Base-by-base conservation (phyloP, 2,888 invertebrate genomes). In the Spicauda simplicius region DNA sequence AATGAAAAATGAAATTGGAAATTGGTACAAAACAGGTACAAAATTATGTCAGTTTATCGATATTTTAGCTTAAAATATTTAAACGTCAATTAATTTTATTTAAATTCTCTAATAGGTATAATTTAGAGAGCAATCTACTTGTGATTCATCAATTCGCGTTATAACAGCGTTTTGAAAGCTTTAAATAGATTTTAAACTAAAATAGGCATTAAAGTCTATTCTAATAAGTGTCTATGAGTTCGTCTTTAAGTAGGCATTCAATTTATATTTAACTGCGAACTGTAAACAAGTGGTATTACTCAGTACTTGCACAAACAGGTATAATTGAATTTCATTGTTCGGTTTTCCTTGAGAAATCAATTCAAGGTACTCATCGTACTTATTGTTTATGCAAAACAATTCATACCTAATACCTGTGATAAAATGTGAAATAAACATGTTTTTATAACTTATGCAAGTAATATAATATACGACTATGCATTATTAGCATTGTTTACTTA, bases 221-320 rank as follows among this genome's bases (percentile, higher is more conserved):
- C 2, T 33, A 33, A 33, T 33, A 33, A 30, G 30, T 25, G 25
- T 25, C 25, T 33, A 30, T 3, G 45, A 45, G 48, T 16, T n/a
- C 16, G 16, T 48, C 41, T n/a, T 16, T 48, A 48, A n/a, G 14
- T 45, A 14, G 48, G n/a, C 19, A 55, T n/a, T 20, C 25, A 20
- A 20, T 54, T 53, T 41, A 61, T 55, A 55, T 41, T 54, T 45
- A 63, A 30, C 45, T 48, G 16, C 7, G 30, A 30, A n/a, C 48
- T 25, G 56, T 56, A 56, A 64, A 64, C 56, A 64, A 48, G 64
- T 50, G 55, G 48, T 63, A 19, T 56, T 64, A 64, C 56, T 64
- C 56, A 64, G 48, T 19, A 56, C 56, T 56, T 64, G 41, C 19
- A 64, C 63, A 64, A 56, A 56, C 64, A 64, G 56, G 60, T 60